Conservation (phyloP, 2,888 invertebrate species). For the Agriopis leucophaearia region DNA sequence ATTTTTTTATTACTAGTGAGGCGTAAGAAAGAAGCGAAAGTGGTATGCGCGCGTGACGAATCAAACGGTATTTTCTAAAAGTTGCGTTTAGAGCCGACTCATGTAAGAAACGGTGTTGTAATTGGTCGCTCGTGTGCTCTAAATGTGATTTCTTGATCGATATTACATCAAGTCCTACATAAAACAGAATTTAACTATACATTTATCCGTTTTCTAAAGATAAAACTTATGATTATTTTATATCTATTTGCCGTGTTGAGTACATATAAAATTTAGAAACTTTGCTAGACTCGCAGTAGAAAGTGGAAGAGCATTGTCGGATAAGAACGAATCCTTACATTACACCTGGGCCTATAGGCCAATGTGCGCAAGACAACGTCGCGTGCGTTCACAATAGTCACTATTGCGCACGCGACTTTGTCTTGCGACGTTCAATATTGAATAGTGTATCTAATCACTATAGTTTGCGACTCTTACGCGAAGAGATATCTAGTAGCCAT, state of each 20-base stretch:
- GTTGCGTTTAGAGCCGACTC: constrained; percentile 55
- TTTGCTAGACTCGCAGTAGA: constrained; percentile 12
- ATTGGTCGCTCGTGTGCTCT: constrained; percentile 47
- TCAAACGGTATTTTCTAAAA: constrained; percentile 60
- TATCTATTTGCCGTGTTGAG: neutral
- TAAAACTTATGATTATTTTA: constrained; percentile 3
- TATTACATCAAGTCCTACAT: constrained; percentile 49
- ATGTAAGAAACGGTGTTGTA: constrained; percentile 49
- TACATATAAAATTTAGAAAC: constrained; percentile 9
- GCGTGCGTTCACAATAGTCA: constrained; percentile 48
- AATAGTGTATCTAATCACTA: constrained; percentile 48
- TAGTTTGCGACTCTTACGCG: constrained; percentile 33
- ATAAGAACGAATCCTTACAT: constrained; percentile 17
- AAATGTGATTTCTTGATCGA: constrained; percentile 49
- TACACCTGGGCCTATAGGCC: neutral
- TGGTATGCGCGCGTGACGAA: constrained; percentile 60
- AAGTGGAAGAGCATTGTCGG: constrained; percentile 23
- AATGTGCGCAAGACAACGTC: constrained; percentile 41
- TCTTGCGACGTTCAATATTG: too few relatives aligned
- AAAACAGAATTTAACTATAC: constrained; percentile 2
- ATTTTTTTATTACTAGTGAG: constrained; percentile 55
- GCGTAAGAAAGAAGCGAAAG: constrained; percentile 73
- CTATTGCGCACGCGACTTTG: too few relatives aligned
- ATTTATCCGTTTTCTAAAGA: constrained; percentile 4
- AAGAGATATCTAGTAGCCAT: constrained; percentile 61